Percentiles rank a stretch among this genome's conserved stretches.
phyloP scores from a whole-genome alignment of 2,113 vertebrate species.

The Oreamnos americanus region DNA sequence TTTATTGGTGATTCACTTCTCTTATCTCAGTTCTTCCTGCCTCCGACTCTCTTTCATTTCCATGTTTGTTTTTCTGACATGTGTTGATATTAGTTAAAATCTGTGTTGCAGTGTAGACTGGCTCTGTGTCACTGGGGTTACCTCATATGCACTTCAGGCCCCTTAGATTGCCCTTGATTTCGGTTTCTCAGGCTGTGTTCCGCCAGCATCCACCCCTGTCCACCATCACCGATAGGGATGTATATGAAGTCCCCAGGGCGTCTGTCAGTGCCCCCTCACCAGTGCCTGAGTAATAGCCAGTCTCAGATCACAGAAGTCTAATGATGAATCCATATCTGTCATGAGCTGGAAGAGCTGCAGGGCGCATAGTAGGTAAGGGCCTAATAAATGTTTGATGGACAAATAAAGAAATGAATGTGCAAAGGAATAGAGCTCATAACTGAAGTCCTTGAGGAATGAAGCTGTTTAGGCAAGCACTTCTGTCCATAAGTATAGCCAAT shows the following conservation, averaged over 20 bases:
- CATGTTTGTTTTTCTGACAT: not conserved
- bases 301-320: not conserved
- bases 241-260: not conserved
- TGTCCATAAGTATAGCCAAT: not conserved
- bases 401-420: not conserved
- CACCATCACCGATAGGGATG: not conserved
- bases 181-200: not conserved
- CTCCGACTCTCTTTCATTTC: not conserved
- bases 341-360: not conserved
- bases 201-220: accelerated
- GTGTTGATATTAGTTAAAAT: not conserved
- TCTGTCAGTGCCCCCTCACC: not conserved
- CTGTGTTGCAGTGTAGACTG: not conserved
- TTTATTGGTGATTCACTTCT: not conserved
- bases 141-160: not conserved
- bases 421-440: not conserved
- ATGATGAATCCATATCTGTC: not conserved
- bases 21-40: conserved; percentile 20
- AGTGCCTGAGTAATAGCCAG: not conserved
- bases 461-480: not conserved
- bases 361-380: not conserved
- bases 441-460: not conserved
- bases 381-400: not conserved
- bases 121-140: not conserved
- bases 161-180: not conserved